Evolutionary conservation across 2,888 invertebrate species (phyloP).

Genomic region (Tinea pellionella): DNA sequence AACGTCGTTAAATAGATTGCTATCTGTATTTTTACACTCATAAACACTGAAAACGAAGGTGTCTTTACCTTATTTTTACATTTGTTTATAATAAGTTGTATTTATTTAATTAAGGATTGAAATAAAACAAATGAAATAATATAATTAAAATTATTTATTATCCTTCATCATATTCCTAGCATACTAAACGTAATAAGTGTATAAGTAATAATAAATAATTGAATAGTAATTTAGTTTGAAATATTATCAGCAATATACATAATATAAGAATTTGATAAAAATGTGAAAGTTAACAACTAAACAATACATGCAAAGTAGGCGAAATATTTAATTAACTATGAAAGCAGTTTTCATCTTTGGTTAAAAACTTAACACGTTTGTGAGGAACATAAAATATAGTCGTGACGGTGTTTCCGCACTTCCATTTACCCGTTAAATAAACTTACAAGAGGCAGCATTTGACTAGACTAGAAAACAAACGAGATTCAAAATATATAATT

Average conservation of each 20-base stretch:
- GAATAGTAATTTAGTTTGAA: slow-evolving; percentile 68
- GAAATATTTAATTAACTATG: slow-evolving; percentile 37
- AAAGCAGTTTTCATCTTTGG: slow-evolving; percentile 35
- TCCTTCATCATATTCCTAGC: slow-evolving; percentile 71
- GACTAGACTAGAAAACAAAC: slow-evolving; percentile 8
- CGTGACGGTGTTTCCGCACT: neutral
- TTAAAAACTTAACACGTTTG: slow-evolving; percentile 19
- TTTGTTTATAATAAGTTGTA: neutral
- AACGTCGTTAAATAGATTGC: too few species aligned
- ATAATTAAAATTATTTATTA: slow-evolving; percentile 73
- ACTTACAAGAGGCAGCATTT: neutral
- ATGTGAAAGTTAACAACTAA: slow-evolving; percentile 47
- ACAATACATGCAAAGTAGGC: slow-evolving; percentile 61
- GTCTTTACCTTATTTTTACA: too few species aligned
- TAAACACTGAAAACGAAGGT: too few species aligned
- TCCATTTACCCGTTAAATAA: neutral
- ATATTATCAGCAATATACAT: slow-evolving; percentile 64
- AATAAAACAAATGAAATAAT: slow-evolving; percentile 56
- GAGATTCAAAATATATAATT: slow-evolving; percentile 9
- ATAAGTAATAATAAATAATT: slow-evolving; percentile 71
- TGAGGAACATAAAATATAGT: slow-evolving; percentile 1
- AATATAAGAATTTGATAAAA: slow-evolving; percentile 51
- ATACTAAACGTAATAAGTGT: slow-evolving; percentile 72
- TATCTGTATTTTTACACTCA: too few species aligned
- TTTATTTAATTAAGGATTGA: neutral